Conservation (phyloP, 2,888 invertebrate genomes). For the Nezara viridula region DNA sequence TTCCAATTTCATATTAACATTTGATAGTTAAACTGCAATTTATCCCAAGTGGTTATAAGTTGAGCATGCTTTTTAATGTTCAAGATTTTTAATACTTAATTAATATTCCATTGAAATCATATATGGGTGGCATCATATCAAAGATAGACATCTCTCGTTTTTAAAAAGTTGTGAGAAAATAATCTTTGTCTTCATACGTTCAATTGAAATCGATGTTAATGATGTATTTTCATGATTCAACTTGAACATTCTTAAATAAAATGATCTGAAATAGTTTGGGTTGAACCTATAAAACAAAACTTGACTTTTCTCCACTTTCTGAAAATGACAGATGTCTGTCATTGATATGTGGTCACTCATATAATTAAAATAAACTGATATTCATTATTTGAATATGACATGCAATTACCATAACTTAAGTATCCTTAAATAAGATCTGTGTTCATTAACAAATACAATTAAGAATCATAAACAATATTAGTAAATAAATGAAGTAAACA, state of each 20-base stretch:
- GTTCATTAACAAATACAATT: background rate
- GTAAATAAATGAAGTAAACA: background rate
- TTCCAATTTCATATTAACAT: background rate
- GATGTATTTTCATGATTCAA: no score
- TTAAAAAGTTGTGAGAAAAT: no score
- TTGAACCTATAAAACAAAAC: no score
- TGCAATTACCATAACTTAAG: background rate
- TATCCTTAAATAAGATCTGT: background rate
- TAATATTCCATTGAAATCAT: background rate
- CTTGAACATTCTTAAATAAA: no score
- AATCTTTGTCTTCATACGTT: no score
- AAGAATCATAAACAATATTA: background rate
- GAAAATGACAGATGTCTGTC: no score
- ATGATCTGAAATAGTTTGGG: no score
- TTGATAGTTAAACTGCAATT: background rate
- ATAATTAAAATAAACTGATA: background rate
- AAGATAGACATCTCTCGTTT: no score
- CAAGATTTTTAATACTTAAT: background rate
- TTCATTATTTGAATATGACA: background rate
- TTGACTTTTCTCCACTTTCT: no score
- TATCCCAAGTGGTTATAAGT: background rate
- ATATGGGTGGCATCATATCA: no score
- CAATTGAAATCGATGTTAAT: no score
- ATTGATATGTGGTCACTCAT: no score
- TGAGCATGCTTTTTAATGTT: background rate